Evolutionary conservation across 1,140 invertebrate genomes (phyloP).

Genomic region (Yoshiicerus persimilis): DNA sequence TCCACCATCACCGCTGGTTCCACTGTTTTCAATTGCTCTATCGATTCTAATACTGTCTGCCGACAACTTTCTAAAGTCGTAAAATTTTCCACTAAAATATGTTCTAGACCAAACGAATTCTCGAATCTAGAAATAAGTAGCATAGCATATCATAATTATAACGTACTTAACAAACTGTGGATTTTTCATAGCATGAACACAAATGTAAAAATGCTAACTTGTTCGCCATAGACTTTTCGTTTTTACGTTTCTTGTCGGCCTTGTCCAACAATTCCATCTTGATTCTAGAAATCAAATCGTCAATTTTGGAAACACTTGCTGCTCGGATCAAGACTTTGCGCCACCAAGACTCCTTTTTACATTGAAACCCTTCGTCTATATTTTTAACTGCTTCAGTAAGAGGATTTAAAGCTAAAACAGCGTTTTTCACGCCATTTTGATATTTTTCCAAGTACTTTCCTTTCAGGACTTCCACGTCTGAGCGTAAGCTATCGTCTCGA

Average conservation of each 20-base stretch:
- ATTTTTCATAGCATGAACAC: background rate
- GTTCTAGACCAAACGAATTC: conserved; percentile 54
- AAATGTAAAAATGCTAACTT: background rate
- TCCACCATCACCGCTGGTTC: conserved; percentile 58
- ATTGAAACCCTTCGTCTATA: conserved; percentile 36
- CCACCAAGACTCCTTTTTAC: conserved; percentile 53
- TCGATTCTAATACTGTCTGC: conserved; percentile 52
- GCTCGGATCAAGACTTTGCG: conserved; percentile 51
- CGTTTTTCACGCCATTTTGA: conserved; percentile 47
- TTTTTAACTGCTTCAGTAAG: conserved; percentile 51
- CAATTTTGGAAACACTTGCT: conserved; percentile 49
- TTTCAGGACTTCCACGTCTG: conserved; percentile 61
- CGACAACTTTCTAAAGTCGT: conserved; percentile 55
- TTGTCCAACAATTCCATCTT: conserved; percentile 53
- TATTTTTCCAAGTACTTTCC: conserved; percentile 64
- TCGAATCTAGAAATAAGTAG: conserved; percentile 51
- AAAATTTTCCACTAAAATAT: conserved; percentile 56
- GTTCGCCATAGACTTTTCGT: conserved; percentile 23
- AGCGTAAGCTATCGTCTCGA: conserved; percentile 57
- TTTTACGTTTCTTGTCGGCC: conserved; percentile 42
- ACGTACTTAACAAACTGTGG: too few species aligned
- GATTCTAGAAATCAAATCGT: conserved; percentile 55
- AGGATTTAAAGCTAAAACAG: conserved; percentile 35
- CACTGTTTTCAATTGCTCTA: conserved; percentile 53
- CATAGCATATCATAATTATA: too few species aligned